Evolutionary conservation across 1,140 invertebrate genomes (phyloP), one percentile per base, ranked within the genome.

Genomic region (Trissolcus basalis): DNA sequence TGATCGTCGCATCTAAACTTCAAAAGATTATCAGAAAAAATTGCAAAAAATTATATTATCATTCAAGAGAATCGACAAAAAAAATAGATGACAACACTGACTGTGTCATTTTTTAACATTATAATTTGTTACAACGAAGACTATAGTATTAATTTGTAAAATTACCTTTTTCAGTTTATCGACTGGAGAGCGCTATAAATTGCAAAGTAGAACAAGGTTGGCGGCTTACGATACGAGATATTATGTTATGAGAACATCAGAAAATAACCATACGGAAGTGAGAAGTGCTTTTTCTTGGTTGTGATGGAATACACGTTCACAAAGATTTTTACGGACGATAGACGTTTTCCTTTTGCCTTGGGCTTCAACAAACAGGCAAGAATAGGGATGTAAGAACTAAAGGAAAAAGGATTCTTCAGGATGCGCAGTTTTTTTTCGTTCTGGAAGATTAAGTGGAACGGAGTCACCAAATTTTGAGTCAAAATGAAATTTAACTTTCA

Each of bases 271-370:
- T 74, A 74, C 71, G 63, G 63, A 74, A 74, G 63, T 61, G 58
- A 50, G 47, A 65, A 67, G 69, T 61, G 36, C 45, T 74, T 74
- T 67, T 68, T 74, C 71, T 67, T 61, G 36, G 32, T 44, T 33
- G 36, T 39, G 77, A 82, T 77, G 56, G 63, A 73, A 81, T 72
- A 63, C 60, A 63, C 54, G 61, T 78, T 61, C 45, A 54, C 77
- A 61, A 78, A 82, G 82, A 83, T 83, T 81, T 78, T 71, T 69
- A 65, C 73, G 33, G 32, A 67, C 70, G 82, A 85, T 83, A 80
- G 47, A 59, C 79, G 73, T 81, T 85, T 83, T 85, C 82, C 82
- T 79, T 83, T 78, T 69, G 79, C 64, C 78, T 68, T 68, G 58
- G 74, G 79, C 61, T 79, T 50, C 41, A 49, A 13, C 48, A 58